phyloP scores from a whole-genome alignment of 2,797 vertebrate genomes.

The Tapera naevia region DNA sequence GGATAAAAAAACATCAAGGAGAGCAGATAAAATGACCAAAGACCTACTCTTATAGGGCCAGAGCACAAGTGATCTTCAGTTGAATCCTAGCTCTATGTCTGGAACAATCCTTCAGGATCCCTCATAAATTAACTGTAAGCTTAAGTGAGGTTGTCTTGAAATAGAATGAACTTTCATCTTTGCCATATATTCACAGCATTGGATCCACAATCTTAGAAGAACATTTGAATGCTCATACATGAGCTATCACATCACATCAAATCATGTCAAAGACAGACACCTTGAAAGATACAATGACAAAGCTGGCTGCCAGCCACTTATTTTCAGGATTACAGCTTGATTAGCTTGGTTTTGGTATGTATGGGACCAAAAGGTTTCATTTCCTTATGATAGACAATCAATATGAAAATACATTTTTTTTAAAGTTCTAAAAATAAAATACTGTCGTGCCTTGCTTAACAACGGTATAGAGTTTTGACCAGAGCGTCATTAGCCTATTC shows the following conservation, averaged over 20 bases:
- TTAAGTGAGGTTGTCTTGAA: fast-evolving
- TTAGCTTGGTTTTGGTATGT: neutral
- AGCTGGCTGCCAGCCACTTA: neutral
- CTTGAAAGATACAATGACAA: neutral
- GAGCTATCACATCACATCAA: neutral
- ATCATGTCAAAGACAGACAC: neutral
- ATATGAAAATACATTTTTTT: neutral
- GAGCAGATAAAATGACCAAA: neutral
- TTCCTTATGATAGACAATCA: fast-evolving
- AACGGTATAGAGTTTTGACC: too few species aligned
- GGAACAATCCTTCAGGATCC: neutral
- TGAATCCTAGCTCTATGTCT: neutral
- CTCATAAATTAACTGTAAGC: neutral
- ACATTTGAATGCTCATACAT: neutral
- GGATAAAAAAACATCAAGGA: neutral
- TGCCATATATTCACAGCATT: neutral
- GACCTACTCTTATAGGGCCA: neutral
- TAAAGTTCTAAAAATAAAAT: neutral
- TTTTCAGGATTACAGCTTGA: neutral
- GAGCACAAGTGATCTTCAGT: neutral
- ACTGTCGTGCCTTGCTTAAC: too few species aligned
- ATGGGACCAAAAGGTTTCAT: neutral
- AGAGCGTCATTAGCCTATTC: too few species aligned
- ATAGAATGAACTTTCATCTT: neutral
- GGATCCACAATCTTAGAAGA: neutral